Conservation (phyloP, 37 sponge, comb jelly and placozoan genomes). For the Dysidea cf. avara region DNA sequence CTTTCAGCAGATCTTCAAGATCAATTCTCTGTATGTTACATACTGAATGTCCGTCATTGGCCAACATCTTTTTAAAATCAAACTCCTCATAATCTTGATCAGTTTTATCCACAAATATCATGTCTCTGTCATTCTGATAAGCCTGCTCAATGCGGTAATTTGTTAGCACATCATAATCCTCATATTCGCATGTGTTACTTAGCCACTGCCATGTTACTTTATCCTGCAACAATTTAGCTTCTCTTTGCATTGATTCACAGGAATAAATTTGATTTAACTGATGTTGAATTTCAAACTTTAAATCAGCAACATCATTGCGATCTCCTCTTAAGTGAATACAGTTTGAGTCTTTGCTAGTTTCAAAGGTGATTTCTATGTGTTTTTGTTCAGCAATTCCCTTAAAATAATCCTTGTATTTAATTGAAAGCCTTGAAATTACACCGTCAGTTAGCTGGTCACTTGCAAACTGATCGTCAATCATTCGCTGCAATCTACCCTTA, state of each 20-base stretch:
- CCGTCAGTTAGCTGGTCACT: constrained; percentile 20
- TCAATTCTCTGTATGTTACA: constrained; percentile 21
- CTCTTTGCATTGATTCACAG: background rate
- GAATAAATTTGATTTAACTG: background rate
- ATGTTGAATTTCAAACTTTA: constrained; percentile 15
- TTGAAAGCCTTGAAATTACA: background rate
- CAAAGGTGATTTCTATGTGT: constrained; percentile 27
- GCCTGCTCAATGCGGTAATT: constrained; percentile 51
- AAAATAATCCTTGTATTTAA: background rate
- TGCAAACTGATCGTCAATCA: constrained; percentile 27
- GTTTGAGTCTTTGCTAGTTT: constrained; percentile 12
- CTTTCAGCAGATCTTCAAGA: background rate
- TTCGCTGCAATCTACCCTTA: background rate
- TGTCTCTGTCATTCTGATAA: constrained; percentile 1
- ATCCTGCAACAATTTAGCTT: constrained; percentile 25
- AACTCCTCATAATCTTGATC: background rate
- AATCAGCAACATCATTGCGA: background rate
- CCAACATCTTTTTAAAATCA: constrained; percentile 23
- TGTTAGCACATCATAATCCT: constrained; percentile 11
- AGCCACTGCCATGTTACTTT: constrained; percentile 35
- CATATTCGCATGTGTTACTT: background rate
- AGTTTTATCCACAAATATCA: too few relatives aligned
- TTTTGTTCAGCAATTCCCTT: background rate
- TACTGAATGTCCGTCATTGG: background rate
- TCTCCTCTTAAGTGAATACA: constrained; percentile 17